These are phyloP conservation scores for Leptothorax acervorum DNA, from an alignment of 2,888 invertebrate genomes.

Conservation along the genomic window DNA sequence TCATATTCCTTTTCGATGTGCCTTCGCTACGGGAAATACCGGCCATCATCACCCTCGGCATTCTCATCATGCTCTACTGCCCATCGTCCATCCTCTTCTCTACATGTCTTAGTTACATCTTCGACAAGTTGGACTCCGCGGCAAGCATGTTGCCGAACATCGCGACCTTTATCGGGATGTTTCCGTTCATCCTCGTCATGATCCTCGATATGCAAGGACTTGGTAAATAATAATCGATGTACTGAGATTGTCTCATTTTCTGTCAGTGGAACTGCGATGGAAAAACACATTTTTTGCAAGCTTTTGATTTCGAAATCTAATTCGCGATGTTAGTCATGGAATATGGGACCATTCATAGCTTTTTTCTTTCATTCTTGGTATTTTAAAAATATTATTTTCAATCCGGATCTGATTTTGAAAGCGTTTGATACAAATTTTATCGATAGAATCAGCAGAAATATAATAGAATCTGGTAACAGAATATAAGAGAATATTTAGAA, in stretches of 20 bases:
- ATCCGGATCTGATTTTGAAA: background rate
- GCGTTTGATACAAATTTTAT: background rate
- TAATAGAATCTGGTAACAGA: too few relatives aligned
- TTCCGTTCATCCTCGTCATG: constrained; percentile 91
- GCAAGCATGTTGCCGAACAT: constrained; percentile 93
- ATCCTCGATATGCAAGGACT: constrained; percentile 91
- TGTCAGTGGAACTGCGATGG: background rate
- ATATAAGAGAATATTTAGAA: too few relatives aligned
- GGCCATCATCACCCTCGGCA: constrained; percentile 89
- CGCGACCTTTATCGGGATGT: constrained; percentile 91
- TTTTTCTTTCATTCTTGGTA: background rate
- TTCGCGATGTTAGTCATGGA: background rate
- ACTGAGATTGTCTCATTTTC: background rate
- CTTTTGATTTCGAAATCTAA: background rate
- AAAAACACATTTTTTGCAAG: background rate
- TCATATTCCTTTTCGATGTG: constrained; percentile 90
- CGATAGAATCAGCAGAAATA: background rate
- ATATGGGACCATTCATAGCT: background rate
- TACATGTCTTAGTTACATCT: constrained; percentile 92
- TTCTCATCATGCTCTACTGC: constrained; percentile 90
- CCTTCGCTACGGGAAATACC: constrained; percentile 90
- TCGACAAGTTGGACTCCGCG: constrained; percentile 94
- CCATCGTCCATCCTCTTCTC: constrained; percentile 92
- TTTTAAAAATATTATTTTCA: background rate
- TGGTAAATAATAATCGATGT: constrained; percentile 86